Evolutionary conservation across 2,888 invertebrate species (phyloP), one percentile per base, ranked within the genome.

Genomic region (Aradus depressus): DNA sequence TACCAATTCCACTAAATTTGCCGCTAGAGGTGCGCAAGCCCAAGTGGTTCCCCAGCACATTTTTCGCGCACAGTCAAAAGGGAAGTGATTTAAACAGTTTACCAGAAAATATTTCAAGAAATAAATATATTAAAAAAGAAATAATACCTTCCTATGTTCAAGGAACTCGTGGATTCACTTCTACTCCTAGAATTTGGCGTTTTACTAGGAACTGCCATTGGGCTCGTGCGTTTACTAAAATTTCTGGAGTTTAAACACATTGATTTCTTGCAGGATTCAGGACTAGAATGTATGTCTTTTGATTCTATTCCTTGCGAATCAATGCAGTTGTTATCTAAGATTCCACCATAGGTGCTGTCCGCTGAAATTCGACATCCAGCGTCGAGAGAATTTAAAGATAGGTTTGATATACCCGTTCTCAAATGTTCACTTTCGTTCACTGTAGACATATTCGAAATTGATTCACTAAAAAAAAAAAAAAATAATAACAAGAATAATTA

Each of bases 181-280:
- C 76, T 70, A 60, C 76, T 74, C 26, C 79, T 72, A 26, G 69
- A 57, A 39, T 69, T 66, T 22, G 67, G 66, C 49, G 72, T 71
- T 44, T 70, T 68, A 39, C 80, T 53, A 37, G 58, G 80, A 57
- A 80, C 79, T 14, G 79, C 75, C 28, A 80, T 77, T 4, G 80
- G 80, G 61, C 79, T 79, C 53, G 79, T 79, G 59, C 74, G 64
- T 53, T 64, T 68, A 57, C 22, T 62, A 53, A 51, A 60, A 59
- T n/a, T 28, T 42, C 48, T 52, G 14, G 18, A 21, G 31, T 44
- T 44, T 6, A 44, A 28, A 26, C 35, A 37, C 14, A 19, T 22
- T 14, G 38, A 10, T 10, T 47, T 47, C 19, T 22, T 22, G 22
- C 22, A 8, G 16, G 32, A 16, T 6, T 44, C 44, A 25, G 35